A percentile compares a stretch with the other conserved stretches of the same genome.
Conservation (phyloP, 2,113 vertebrate species). For the Gymnocephalus cernua region DNA sequence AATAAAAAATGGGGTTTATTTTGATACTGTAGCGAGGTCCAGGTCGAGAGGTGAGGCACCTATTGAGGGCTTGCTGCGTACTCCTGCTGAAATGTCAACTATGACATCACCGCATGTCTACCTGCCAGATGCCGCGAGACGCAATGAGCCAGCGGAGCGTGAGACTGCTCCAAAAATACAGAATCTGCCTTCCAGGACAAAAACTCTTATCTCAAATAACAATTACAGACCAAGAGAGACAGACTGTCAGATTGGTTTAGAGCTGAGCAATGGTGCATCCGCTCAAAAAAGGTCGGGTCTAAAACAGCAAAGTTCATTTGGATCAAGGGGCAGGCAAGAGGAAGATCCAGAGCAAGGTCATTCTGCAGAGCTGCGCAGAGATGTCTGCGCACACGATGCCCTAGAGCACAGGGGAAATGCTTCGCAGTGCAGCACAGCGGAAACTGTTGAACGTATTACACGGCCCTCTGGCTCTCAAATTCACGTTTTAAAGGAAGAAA, state of each 20-base stretch:
- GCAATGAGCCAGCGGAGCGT: slow-evolving; percentile 54
- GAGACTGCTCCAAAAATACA: slow-evolving; percentile 61
- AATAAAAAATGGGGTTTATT: slow-evolving; percentile 26
- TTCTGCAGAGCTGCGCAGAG: slow-evolving; percentile 20
- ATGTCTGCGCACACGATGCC: slow-evolving; percentile 23
- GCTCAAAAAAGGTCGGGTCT: slow-evolving; percentile 27
- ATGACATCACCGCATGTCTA: slow-evolving; percentile 64
- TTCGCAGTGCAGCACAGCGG: background rate
- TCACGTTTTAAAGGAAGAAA: slow-evolving; percentile 24
- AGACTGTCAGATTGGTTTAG: slow-evolving; percentile 73
- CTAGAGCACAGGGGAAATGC: slow-evolving; percentile 19
- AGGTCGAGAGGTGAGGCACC: slow-evolving; percentile 52
- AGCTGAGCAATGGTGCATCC: slow-evolving; percentile 26
- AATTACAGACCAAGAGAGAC: slow-evolving; percentile 76
- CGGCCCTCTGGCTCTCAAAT: background rate
- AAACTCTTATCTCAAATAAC: slow-evolving; percentile 69
- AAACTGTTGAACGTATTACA: slow-evolving; percentile 21
- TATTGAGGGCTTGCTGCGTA: background rate
- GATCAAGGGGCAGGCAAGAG: slow-evolving; percentile 53
- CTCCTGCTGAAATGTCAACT: slow-evolving; percentile 62
- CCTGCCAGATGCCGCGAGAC: slow-evolving; percentile 57
- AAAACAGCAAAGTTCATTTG: slow-evolving; percentile 64
- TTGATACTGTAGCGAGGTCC: slow-evolving; percentile 19
- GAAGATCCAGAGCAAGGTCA: slow-evolving; percentile 58
- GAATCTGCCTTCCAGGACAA: slow-evolving; percentile 62